phyloP scores from a whole-genome alignment of 1,140 invertebrate genomes.

The Drusus annulatus region DNA sequence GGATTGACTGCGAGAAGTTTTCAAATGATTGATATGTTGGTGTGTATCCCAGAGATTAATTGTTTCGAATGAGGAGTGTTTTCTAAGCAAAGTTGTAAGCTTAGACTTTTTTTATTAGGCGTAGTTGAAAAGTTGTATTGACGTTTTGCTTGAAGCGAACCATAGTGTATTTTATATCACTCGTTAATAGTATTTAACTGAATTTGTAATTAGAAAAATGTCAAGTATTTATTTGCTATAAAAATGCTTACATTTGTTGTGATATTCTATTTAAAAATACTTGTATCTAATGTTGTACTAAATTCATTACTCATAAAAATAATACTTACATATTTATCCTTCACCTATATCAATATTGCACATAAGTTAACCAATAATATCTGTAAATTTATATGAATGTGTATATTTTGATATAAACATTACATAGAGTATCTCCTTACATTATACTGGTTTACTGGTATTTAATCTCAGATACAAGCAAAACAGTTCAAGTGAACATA shows the following conservation, averaged over 20 bases:
- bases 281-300: slow-evolving; percentile 1
- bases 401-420: slow-evolving; percentile 19
- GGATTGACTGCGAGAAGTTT: too few relatives aligned
- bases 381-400: neutral
- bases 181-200: neutral
- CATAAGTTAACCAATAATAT: neutral
- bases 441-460: neutral
- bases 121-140: too few relatives aligned
- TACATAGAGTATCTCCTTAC: neutral
- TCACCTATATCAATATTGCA: neutral
- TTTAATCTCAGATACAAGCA: neutral
- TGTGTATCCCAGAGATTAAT: too few relatives aligned
- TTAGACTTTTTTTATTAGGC: too few relatives aligned
- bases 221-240: slow-evolving; percentile 37
- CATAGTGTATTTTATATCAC: too few relatives aligned
- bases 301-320: slow-evolving; percentile 17
- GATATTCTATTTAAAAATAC: slow-evolving; percentile 42
- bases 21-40: too few relatives aligned
- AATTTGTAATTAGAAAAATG: neutral
- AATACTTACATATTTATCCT: neutral
- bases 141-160: too few relatives aligned
- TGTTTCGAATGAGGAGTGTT: too few relatives aligned
- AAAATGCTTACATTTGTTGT: slow-evolving; percentile 43
- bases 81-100: too few relatives aligned
- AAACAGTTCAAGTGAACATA: too few relatives aligned